phyloP scores from a whole-genome alignment of 2,888 invertebrate species.

The Epinotia brunnichana region DNA sequence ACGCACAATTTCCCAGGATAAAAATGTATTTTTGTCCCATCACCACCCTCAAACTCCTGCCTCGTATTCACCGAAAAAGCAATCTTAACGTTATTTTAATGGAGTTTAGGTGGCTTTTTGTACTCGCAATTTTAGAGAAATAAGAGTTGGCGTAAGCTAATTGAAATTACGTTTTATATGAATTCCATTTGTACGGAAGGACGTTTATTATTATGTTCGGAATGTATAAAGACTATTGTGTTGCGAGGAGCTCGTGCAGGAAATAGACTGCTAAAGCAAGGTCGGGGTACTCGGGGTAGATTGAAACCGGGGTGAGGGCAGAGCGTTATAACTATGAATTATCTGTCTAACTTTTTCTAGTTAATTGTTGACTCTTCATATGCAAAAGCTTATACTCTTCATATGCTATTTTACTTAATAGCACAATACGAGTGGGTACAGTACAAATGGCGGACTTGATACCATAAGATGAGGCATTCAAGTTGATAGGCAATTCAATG shows the following conservation, averaged over 20 bases:
- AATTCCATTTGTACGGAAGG: constrained; percentile 36
- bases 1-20: constrained; percentile 48
- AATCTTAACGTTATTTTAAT: not conserved
- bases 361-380: not conserved
- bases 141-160: not conserved
- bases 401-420: too few species aligned
- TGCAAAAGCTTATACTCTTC: too few species aligned
- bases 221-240: constrained; percentile 31
- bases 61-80: not conserved
- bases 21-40: constrained; percentile 48
- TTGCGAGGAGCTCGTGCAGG: constrained; percentile 11
- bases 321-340: not conserved
- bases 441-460: too few species aligned
- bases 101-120: not conserved
- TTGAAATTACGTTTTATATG: constrained; percentile 19
- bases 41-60: not conserved
- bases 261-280: constrained; percentile 23
- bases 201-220: constrained; percentile 36
- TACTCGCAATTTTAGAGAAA: not conserved
- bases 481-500: too few species aligned
- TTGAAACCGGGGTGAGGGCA: constrained; percentile 23
- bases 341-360: not conserved
- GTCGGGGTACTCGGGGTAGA: constrained; percentile 1
- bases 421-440: too few species aligned
- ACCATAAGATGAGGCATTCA: too few species aligned